Conservation (phyloP, 2,113 vertebrate genomes). For the Cavia aperea region DNA sequence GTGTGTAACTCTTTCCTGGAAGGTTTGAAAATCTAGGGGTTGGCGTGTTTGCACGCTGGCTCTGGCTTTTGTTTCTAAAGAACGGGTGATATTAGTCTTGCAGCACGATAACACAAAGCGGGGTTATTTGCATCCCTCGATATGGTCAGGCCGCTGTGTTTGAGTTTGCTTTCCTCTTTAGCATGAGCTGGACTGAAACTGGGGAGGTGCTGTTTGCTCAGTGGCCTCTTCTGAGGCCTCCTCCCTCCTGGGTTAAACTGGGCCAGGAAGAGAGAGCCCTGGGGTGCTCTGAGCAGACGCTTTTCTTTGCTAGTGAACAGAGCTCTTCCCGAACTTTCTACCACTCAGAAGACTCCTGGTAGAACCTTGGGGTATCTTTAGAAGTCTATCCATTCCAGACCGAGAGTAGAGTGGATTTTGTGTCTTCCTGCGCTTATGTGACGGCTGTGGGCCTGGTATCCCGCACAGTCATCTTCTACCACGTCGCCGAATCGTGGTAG, state of each 20-base stretch:
- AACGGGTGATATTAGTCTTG: slow-evolving; percentile 68
- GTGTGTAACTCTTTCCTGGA: slow-evolving; percentile 64
- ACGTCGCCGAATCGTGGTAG: not conserved
- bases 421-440: not conserved
- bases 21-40: slow-evolving; percentile 45
- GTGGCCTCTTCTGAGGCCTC: slow-evolving; percentile 26
- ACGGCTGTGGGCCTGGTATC: not conserved
- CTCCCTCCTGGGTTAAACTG: slow-evolving; percentile 18
- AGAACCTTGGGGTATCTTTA: not conserved
- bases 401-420: not conserved
- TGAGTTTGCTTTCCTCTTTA: slow-evolving; percentile 68
- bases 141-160: slow-evolving; percentile 56
- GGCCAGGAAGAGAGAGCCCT: not conserved
- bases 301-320: not conserved
- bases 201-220: slow-evolving; percentile 58
- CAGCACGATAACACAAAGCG: slow-evolving; percentile 65
- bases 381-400: not conserved
- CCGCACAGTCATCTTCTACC: not conserved
- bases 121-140: slow-evolving; percentile 60
- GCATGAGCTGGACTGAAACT: slow-evolving; percentile 49
- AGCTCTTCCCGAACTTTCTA: not conserved
- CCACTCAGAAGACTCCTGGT: not conserved
- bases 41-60: slow-evolving; percentile 57
- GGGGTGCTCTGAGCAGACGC: not conserved
- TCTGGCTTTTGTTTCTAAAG: slow-evolving; percentile 64